phyloP scores from a whole-genome alignment of 2,888 invertebrate species.

The Thymelicus acteon region DNA sequence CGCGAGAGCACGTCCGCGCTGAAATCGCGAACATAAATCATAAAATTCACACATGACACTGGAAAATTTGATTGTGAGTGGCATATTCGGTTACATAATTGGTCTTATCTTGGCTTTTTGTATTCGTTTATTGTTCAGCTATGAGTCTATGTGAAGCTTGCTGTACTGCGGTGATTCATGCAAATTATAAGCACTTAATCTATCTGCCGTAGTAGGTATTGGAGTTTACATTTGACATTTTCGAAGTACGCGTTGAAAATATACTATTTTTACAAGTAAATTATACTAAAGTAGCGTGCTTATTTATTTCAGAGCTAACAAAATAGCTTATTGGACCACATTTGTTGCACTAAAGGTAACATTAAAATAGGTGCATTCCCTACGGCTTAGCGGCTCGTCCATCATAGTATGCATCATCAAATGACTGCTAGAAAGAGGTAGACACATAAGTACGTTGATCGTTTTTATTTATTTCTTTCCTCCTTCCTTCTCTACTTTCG shows the following conservation, averaged over 20 bases:
- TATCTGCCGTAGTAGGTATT: conserved; percentile 4
- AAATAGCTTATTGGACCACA: background rate
- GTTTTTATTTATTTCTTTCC: background rate
- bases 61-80: conserved; percentile 64
- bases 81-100: conserved; percentile 65
- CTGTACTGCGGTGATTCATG: conserved; percentile 10
- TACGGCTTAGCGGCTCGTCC: background rate
- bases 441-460: background rate
- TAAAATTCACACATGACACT: conserved; percentile 62
- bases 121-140: conserved; percentile 45
- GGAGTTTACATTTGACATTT: conserved; percentile 8
- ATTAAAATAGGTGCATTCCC: background rate
- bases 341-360: background rate
- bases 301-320: background rate
- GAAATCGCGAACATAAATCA: conserved; percentile 50
- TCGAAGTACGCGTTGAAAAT: background rate
- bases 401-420: background rate
- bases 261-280: background rate
- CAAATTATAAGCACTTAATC: background rate
- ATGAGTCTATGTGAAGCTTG: conserved; percentile 42
- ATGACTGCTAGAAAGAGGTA: background rate
- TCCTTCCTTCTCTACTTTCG: background rate
- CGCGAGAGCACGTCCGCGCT: conserved; percentile 61
- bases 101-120: conserved; percentile 43
- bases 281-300: no score